Percentiles rank a stretch among this genome's conserved stretches.
Conservation (phyloP, 2,888 invertebrate species). For the Acanthoscelides obtectus region DNA sequence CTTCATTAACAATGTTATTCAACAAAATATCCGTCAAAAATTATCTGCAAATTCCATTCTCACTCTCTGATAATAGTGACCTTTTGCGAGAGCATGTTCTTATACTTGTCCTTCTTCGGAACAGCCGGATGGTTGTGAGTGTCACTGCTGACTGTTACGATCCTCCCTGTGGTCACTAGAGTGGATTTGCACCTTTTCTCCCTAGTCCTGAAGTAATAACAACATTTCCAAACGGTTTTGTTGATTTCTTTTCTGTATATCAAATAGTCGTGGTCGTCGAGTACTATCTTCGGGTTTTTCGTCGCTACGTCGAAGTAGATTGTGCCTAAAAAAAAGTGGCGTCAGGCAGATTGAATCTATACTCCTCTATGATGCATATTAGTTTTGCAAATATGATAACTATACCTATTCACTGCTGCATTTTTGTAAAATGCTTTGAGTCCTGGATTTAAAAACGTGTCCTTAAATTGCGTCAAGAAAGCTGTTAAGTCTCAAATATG, state of each 20-base stretch:
- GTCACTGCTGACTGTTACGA: slow-evolving; percentile 30
- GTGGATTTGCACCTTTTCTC: slow-evolving; percentile 33
- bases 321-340: slow-evolving; percentile 25
- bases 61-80: slow-evolving; percentile 29
- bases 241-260: slow-evolving; percentile 30
- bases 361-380: too few relatives aligned
- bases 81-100: slow-evolving; percentile 30
- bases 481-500: too few relatives aligned
- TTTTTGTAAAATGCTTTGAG: too few relatives aligned
- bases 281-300: slow-evolving; percentile 35
- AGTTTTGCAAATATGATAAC: too few relatives aligned
- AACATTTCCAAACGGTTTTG: slow-evolving; percentile 34
- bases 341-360: too few relatives aligned
- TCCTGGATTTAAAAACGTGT: too few relatives aligned
- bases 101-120: slow-evolving; percentile 25
- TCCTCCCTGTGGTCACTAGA: slow-evolving; percentile 31
- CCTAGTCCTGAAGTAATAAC: slow-evolving; percentile 30
- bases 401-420: too few relatives aligned
- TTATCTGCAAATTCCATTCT: not conserved
- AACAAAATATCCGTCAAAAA: not conserved
- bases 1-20: too few relatives aligned
- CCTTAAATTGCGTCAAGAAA: too few relatives aligned
- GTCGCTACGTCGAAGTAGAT: slow-evolving; percentile 35
- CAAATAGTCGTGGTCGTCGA: slow-evolving; percentile 32
- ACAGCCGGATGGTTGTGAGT: slow-evolving; percentile 29